phyloP scores from a whole-genome alignment of 2,797 vertebrate species.

The Lindbergichthys nudifrons region DNA sequence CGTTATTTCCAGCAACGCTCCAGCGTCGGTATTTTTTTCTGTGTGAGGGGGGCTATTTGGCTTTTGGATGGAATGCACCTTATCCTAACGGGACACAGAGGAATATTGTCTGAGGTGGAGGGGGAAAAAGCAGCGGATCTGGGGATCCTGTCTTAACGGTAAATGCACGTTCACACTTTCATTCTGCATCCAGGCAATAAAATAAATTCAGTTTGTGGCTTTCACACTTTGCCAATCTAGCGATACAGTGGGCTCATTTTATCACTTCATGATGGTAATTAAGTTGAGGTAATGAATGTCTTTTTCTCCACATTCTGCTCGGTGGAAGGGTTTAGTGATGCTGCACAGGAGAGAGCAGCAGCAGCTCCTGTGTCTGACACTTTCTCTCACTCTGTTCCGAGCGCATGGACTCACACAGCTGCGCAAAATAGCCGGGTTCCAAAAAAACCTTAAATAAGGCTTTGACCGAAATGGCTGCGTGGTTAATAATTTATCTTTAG shows the following conservation, averaged over 20 bases:
- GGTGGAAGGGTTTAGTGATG: conserved; percentile 9
- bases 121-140: conserved; percentile 41
- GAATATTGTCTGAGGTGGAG: conserved; percentile 68
- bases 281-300: conserved; percentile 24
- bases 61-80: conserved; percentile 70
- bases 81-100: conserved; percentile 75
- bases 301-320: conserved; percentile 16
- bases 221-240: conserved; percentile 33
- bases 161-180: conserved; percentile 66
- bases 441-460: no score
- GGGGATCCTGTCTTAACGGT: conserved; percentile 74
- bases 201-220: conserved; percentile 16
- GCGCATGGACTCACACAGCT: conserved; percentile 57
- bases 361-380: conserved; percentile 51
- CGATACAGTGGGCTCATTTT: conserved; percentile 32
- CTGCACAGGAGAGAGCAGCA: conserved; percentile 20
- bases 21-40: conserved; percentile 41
- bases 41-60: conserved; percentile 47
- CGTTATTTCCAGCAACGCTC: conserved; percentile 50
- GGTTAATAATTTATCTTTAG: background rate
- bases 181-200: conserved; percentile 17
- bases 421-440: conserved; percentile 34
- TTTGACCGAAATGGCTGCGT: background rate
- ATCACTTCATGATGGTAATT: conserved; percentile 23
- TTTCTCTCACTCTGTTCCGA: conserved; percentile 52